Percentiles rank a stretch among this genome's conserved stretches.
Evolutionary conservation across 2,888 invertebrate genomes (phyloP).

Genomic region (Exephanes ischioxanthus): DNA sequence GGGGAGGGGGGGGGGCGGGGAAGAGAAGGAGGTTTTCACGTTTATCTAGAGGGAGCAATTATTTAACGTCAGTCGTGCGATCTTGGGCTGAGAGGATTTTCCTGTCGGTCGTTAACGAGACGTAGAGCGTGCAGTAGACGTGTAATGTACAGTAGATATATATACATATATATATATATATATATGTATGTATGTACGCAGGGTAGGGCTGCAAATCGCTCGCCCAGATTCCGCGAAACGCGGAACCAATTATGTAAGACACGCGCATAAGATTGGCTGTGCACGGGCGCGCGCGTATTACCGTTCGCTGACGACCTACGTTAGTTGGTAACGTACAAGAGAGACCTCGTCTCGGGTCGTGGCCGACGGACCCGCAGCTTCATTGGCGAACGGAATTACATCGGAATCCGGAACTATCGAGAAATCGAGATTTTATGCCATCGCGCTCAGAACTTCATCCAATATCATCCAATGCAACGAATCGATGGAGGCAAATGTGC

Average conservation of each 20-base stretch:
- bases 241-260: slow-evolving; percentile 60
- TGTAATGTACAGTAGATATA: neutral
- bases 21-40: too few relatives aligned
- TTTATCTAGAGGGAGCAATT: slow-evolving; percentile 38
- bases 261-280: slow-evolving; percentile 49
- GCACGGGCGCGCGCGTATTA: slow-evolving; percentile 21
- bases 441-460: neutral
- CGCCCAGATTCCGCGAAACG: slow-evolving; percentile 53
- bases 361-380: slow-evolving; percentile 1
- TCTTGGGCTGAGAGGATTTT: slow-evolving; percentile 60
- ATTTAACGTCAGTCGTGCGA: slow-evolving; percentile 54
- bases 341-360: slow-evolving; percentile 29
- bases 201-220: slow-evolving; percentile 52
- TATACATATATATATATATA: neutral
- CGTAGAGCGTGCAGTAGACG: slow-evolving; percentile 18
- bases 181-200: neutral
- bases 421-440: neutral
- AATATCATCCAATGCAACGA: neutral
- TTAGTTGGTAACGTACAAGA: slow-evolving; percentile 23
- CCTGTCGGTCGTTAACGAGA: slow-evolving; percentile 61
- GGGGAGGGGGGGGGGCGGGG: neutral
- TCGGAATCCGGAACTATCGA: neutral
- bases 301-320: neutral
- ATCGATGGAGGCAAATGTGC: neutral
- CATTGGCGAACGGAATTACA: slow-evolving; percentile 21